Conservation (phyloP, 2,797 vertebrate genomes). For the Rhodeus uyekii region DNA sequence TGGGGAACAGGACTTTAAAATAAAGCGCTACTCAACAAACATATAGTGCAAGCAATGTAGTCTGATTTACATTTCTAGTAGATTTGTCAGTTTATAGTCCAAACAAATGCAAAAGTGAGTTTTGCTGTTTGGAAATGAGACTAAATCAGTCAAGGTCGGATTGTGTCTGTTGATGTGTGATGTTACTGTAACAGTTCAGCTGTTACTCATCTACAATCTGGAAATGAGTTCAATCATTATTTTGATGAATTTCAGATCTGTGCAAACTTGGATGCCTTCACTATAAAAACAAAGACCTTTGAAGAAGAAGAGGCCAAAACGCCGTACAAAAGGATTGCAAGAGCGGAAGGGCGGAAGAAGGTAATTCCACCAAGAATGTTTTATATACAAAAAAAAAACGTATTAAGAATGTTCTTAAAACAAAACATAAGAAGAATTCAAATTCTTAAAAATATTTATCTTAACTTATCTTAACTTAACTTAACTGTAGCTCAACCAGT, state of each 20-base stretch:
- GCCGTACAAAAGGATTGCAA: slow-evolving; percentile 79
- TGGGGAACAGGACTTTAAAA: no score
- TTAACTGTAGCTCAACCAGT: no score
- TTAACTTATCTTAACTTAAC: no score
- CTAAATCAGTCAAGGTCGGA: background rate
- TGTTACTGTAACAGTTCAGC: background rate
- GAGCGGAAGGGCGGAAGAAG: slow-evolving; percentile 80
- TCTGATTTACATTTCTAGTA: no score
- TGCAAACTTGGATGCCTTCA: slow-evolving; percentile 89
- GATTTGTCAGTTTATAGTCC: no score
- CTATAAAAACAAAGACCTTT: slow-evolving; percentile 84
- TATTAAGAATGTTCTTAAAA: no score
- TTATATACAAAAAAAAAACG: no score
- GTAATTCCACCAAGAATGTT: no score
- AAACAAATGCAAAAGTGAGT: background rate
- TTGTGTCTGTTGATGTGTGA: background rate
- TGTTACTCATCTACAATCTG: background rate
- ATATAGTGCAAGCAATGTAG: background rate
- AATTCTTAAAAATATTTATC: no score
- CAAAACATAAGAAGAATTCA: no score
- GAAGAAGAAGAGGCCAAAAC: slow-evolving; percentile 78
- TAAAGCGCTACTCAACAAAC: background rate
- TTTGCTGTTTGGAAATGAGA: background rate
- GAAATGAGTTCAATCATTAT: slow-evolving; percentile 1
- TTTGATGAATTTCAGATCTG: slow-evolving; percentile 82